Percentiles rank a stretch among this genome's conserved stretches.
phyloP scores from a whole-genome alignment of 1,140 invertebrate genomes.

The Apocrypta bakeri region DNA sequence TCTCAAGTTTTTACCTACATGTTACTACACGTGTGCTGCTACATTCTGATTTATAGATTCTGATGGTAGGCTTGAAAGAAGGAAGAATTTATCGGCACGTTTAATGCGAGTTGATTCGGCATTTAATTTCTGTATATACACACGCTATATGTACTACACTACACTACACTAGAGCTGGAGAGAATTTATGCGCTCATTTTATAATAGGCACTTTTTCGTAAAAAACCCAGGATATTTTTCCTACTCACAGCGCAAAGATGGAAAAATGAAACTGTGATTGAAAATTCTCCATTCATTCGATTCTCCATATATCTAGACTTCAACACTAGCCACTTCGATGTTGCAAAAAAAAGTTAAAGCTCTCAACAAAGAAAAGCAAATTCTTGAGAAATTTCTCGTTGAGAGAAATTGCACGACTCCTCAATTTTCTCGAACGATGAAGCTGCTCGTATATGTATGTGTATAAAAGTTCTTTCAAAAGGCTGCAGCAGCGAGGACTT shows the following conservation, averaged over 20 bases:
- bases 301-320: too few relatives aligned
- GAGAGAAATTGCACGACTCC: constrained; percentile 31
- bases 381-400: constrained; percentile 28
- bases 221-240: not conserved
- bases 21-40: too few relatives aligned
- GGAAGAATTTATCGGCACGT: not conserved
- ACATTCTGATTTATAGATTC: not conserved
- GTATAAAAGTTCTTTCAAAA: not conserved
- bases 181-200: not conserved
- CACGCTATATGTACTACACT: not conserved
- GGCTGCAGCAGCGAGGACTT: constrained; percentile 1
- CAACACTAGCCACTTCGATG: too few relatives aligned
- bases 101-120: not conserved
- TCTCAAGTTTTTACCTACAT: not conserved
- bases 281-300: too few relatives aligned
- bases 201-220: not conserved
- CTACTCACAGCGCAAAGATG: too few relatives aligned
- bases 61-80: not conserved
- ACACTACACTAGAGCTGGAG: not conserved
- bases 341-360: not conserved
- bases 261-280: too few relatives aligned
- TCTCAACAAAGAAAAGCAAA: not conserved
- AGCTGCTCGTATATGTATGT: not conserved
- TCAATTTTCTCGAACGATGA: constrained; percentile 18
- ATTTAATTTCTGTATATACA: not conserved